Base-by-base conservation (phyloP, 2,113 vertebrate genomes). In the Siniperca knerii region DNA sequence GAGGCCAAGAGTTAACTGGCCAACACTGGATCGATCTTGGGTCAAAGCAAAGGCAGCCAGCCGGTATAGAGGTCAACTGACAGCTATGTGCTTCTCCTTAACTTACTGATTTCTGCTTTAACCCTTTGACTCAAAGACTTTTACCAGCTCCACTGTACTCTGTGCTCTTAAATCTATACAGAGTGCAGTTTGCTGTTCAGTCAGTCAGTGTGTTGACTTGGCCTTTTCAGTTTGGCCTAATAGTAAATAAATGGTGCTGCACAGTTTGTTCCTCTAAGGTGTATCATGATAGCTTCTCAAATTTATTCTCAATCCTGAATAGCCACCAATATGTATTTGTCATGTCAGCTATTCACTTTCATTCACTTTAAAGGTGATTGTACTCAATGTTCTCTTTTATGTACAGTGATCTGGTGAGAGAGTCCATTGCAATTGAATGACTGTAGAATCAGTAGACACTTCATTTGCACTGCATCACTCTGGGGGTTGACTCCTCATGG, bases 81-180 rank as follows among this genome's bases (percentile, higher is more conserved):
- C 89, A 87, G 86, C 85, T 44, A 75, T 68, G 85, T 90, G 91
- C 86, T 91, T 81, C 93, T 92, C 90, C 89, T 93, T 93, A 94
- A 93, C 93, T 91, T 76, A 85, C 84, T 85, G 91, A 92, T 94
- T 91, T 83, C 79, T 75, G 68, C 89, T 87, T 91, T 90, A 89
- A 89, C 84, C 89, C 87, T 87, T 79, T 81, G 88, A 89, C 87
- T 79, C 65, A 23, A 23, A 77, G 78, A 80, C 83, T 87, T 91
- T 86, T 77, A 66, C 85, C 77, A 84, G 50, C 84, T 85, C 65
- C 52, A 81, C 69, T 85, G 55, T 35, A 67, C 72, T 65, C 81
- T 65, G 48, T 61, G 52, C 58, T 60, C 61, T 18, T 87, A 87
- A 85, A 86, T 92, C 87, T 35, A 90, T 88, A 84, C 29, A 21